Conservation (phyloP, 2,113 vertebrate genomes). For the Gymnorhina tibicen region DNA sequence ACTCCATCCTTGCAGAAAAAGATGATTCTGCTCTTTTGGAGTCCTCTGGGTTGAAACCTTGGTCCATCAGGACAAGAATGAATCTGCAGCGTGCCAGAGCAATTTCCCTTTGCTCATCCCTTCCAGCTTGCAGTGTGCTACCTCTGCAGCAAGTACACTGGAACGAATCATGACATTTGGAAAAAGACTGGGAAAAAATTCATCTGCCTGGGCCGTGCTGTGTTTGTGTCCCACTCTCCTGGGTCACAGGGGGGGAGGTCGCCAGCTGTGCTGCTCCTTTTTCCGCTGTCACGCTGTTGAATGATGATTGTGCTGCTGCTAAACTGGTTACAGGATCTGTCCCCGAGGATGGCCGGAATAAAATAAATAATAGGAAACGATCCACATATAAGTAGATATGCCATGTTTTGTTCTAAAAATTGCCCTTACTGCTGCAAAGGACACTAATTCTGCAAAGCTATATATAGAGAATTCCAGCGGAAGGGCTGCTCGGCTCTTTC, state of each 20-base stretch:
- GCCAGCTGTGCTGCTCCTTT: not conserved
- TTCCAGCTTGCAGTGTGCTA: not conserved
- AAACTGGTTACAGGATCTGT: not conserved
- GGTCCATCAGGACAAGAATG: not conserved
- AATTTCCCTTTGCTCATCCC: not conserved
- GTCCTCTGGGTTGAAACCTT: not conserved
- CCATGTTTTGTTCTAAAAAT: constrained; percentile 55
- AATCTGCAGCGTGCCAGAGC: not conserved
- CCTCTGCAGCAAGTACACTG: constrained; percentile 20
- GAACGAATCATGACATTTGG: not conserved
- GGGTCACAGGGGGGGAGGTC: not conserved
- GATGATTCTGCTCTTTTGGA: not conserved
- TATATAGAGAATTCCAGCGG: constrained; percentile 51
- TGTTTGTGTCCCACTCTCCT: not conserved
- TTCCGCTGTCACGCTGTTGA: constrained; percentile 7
- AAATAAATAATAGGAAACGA: constrained; percentile 34
- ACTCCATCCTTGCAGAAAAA: not conserved
- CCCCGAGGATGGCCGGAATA: constrained; percentile 45
- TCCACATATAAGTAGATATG: constrained; percentile 50
- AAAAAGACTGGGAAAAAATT: not conserved
- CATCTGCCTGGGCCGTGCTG: not conserved
- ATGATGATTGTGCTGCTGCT: constrained; percentile 24
- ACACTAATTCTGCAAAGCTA: not conserved
- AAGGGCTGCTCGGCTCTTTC: not conserved
- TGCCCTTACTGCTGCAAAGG: constrained; percentile 17